These are phyloP conservation scores for Eupeodes latifasciatus DNA, from an alignment of 2,888 invertebrate genomes.

Conservation along the genomic window DNA sequence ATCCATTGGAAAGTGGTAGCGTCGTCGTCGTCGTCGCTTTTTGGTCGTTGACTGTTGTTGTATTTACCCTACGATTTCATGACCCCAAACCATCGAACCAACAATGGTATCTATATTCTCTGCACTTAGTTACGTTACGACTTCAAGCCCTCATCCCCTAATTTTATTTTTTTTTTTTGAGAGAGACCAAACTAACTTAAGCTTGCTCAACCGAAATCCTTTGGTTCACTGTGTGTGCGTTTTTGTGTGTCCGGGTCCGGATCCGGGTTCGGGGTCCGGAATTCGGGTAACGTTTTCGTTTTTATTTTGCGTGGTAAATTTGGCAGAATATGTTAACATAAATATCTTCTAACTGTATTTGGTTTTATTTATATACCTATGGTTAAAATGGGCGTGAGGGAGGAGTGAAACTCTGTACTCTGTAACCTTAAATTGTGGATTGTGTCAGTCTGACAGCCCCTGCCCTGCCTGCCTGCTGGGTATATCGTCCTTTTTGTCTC, in stretches of 20 bases:
- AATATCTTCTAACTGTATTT: slow-evolving; percentile 72
- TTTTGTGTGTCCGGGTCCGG: too few relatives aligned
- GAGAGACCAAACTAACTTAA: slow-evolving; percentile 28
- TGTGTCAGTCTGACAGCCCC: slow-evolving; percentile 23
- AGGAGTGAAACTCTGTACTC: not conserved
- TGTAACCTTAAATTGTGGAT: slow-evolving; percentile 56
- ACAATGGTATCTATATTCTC: slow-evolving; percentile 1
- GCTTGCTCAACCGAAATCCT: slow-evolving; percentile 54
- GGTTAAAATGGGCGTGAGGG: not conserved
- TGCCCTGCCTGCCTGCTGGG: slow-evolving; percentile 57
- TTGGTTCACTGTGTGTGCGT: slow-evolving; percentile 40
- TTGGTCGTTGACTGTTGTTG: not conserved
- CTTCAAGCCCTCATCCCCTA: not conserved
- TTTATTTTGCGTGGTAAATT: slow-evolving; percentile 62
- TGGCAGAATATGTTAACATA: slow-evolving; percentile 73
- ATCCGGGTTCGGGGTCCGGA: too few relatives aligned
- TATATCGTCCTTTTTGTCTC: slow-evolving; percentile 71
- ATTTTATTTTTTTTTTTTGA: not conserved
- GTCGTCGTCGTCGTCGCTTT: not conserved
- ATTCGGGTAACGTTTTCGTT: not conserved
- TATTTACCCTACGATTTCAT: not conserved
- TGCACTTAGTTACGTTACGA: not conserved
- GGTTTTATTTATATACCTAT: slow-evolving; percentile 55
- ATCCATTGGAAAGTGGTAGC: slow-evolving; percentile 50
- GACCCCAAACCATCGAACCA: not conserved